These are phyloP conservation scores for Hoplodrina ambigua DNA, from an alignment of 2,888 invertebrate species.

Conservation along the genomic window DNA sequence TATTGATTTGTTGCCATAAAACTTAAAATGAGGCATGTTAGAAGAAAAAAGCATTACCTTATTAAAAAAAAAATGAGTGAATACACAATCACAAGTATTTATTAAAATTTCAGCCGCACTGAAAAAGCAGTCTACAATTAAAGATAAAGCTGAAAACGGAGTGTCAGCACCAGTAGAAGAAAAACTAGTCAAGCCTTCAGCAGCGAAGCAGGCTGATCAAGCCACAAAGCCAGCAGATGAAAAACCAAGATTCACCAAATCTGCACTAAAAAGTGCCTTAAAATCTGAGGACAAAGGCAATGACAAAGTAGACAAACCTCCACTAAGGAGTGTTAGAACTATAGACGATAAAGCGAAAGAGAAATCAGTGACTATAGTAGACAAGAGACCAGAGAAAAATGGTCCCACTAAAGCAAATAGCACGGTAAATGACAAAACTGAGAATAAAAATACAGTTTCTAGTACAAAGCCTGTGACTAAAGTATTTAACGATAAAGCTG, in stretches of 20 bases:
- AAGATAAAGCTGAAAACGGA: constrained; percentile 84
- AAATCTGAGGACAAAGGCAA: constrained; percentile 75
- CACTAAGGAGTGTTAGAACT: constrained; percentile 82
- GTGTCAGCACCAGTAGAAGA: constrained; percentile 80
- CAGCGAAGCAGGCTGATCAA: constrained; percentile 82
- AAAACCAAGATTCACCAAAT: constrained; percentile 82
- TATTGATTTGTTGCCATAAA: too few relatives aligned
- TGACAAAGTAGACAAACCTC: constrained; percentile 79
- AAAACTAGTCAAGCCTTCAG: constrained; percentile 84
- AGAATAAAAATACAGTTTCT: constrained; percentile 61
- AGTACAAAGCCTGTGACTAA: constrained; percentile 65
- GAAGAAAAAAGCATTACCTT: neutral
- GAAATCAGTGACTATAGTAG: constrained; percentile 85
- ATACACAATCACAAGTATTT: neutral
- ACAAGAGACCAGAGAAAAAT: constrained; percentile 80
- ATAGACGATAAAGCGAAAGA: constrained; percentile 86
- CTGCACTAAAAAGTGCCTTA: constrained; percentile 65
- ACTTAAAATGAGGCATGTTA: neutral
- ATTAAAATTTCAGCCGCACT: constrained; percentile 79
- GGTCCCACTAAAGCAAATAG: constrained; percentile 72
- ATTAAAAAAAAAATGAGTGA: neutral
- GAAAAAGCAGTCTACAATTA: constrained; percentile 86
- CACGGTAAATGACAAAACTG: constrained; percentile 69
- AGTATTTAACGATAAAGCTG: constrained; percentile 65
- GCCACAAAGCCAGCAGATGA: constrained; percentile 76